phyloP scores from a whole-genome alignment of 35 echinoderm and acorn worm genomes.

The Heliocidaris tuberculata region DNA sequence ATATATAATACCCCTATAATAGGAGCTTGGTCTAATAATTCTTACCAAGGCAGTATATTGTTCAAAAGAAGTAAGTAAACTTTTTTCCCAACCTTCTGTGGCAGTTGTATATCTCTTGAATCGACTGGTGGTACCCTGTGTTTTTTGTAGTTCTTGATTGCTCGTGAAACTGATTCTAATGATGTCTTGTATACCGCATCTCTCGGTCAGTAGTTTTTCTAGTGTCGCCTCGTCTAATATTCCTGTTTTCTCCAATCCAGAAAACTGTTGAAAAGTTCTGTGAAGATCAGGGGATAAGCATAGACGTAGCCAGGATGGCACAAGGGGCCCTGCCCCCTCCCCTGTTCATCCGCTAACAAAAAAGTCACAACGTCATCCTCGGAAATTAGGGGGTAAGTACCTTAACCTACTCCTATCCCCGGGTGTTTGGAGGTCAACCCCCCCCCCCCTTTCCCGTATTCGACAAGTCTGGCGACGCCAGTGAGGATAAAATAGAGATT shows the following conservation, averaged over 20 bases:
- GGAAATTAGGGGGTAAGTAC: too few relatives aligned
- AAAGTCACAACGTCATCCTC: too few relatives aligned
- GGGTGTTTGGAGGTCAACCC: too few relatives aligned
- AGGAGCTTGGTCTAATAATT: too few relatives aligned
- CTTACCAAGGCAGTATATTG: too few relatives aligned
- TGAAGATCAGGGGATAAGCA: background rate
- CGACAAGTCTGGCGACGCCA: too few relatives aligned
- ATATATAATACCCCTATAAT: too few relatives aligned
- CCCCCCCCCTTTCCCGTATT: too few relatives aligned
- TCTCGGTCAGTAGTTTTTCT: constrained; percentile 48
- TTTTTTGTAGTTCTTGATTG: background rate
- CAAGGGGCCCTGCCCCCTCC: too few relatives aligned
- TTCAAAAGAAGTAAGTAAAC: background rate
- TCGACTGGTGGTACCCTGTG: background rate
- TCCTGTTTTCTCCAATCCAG: constrained; percentile 80
- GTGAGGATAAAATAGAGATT: background rate
- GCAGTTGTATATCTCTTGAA: background rate
- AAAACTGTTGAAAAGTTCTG: constrained; percentile 77
- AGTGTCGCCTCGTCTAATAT: constrained; percentile 61
- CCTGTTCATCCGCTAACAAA: too few relatives aligned
- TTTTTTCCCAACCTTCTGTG: background rate
- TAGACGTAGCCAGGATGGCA: too few relatives aligned
- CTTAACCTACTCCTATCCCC: too few relatives aligned
- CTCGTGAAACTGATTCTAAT: constrained; percentile 39
- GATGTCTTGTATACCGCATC: constrained; percentile 82